Base-by-base conservation (phyloP, 2,888 invertebrate species). In the Loripinus fragilis region DNA sequence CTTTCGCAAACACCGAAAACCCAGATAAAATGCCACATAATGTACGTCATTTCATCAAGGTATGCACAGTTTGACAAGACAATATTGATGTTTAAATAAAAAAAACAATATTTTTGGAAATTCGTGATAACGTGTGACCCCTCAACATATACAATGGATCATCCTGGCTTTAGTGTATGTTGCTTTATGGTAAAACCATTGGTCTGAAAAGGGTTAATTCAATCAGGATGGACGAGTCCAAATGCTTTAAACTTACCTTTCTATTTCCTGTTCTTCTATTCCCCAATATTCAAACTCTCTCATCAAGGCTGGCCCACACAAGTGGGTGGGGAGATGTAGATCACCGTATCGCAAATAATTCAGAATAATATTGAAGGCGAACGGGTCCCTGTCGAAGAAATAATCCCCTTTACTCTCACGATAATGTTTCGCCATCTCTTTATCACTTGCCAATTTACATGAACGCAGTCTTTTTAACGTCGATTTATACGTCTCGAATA, bases 241-340 rank as follows among this genome's bases (percentile, higher is more conserved):
- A 38, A 38, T 38, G 12, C 38, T 8, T 8, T 38, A 20, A 45
- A 45, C 76, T 17, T 71, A 84, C 84, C 91, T 84, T 83, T 91
- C 90, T 25, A 92, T 92, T 74, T 90, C 88, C 42, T 86, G 85
- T 80, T 92, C 92, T 20, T 91, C 90, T 17, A 92, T 88, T 10
- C 91, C 92, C 92, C 92, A 92, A 76, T 90, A 92, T 69, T 90
- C 85, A 67, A 92, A 89, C 80, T 92, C 92, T 30, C 87, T 85
- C 86, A 91, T 88, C 7, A 91, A 81, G 1, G 90, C 88, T 12
- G 92, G 92, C 8, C 91, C 91, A 80, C 92, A 92, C 74, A 91
- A 83, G 67, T 89, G 89, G 10, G 90, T 90, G 0, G 92, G 91
- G 38, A 91, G 83, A 78, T 92, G 92, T 30, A 92, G 87, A 76